Evolutionary conservation across 1,140 invertebrate species (phyloP).

Genomic region (Drosophila grimshawi): DNA sequence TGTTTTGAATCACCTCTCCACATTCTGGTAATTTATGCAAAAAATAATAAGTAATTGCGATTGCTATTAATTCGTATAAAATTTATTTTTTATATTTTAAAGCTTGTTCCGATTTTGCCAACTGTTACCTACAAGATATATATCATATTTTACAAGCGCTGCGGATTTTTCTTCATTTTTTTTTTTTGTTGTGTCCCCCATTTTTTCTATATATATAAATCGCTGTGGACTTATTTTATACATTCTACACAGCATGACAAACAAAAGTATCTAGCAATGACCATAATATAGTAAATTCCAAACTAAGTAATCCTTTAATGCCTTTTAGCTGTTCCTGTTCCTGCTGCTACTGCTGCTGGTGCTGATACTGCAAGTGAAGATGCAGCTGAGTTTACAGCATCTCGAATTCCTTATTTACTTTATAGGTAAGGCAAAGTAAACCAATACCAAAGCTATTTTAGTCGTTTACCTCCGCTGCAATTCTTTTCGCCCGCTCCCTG

Average conservation of each 20-base stretch:
- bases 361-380: constrained; percentile 13
- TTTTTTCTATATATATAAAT: constrained; percentile 44
- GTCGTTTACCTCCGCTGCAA: constrained; percentile 66
- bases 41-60: too few species aligned
- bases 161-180: neutral
- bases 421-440: constrained; percentile 66
- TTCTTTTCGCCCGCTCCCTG: constrained; percentile 36
- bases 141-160: constrained; percentile 3
- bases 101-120: too few species aligned
- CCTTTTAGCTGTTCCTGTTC: constrained; percentile 58
- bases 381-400: constrained; percentile 37
- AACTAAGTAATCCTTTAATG: constrained; percentile 80
- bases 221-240: constrained; percentile 44
- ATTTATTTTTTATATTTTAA: too few species aligned
- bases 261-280: constrained; percentile 39
- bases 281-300: constrained; percentile 74
- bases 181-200: constrained; percentile 6
- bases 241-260: constrained; percentile 38
- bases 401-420: constrained; percentile 81
- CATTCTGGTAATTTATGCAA: too few species aligned
- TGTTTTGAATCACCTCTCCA: too few species aligned
- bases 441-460: constrained; percentile 75
- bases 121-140: neutral
- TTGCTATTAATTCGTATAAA: too few species aligned
- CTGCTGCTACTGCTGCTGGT: constrained; percentile 8